A percentile compares a stretch with the other conserved stretches of the same genome.
Conservation (phyloP, 2,797 vertebrate genomes). For the Sebastes trivittatus region DNA sequence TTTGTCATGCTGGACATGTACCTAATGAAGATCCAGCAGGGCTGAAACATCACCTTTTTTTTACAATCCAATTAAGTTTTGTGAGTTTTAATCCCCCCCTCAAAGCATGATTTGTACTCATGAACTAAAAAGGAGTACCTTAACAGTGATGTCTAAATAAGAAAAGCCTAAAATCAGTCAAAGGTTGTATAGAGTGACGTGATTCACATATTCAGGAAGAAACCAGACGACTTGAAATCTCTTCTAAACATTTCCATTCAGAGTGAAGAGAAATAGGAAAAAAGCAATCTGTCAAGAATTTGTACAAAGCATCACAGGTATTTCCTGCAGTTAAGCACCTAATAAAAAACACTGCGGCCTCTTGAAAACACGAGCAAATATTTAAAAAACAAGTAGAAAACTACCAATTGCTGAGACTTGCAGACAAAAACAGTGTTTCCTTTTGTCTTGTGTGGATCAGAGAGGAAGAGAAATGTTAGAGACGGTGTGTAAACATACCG, state of each 20-base stretch:
- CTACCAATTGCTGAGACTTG: not conserved
- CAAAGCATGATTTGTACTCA: not conserved
- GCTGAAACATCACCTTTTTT: not conserved
- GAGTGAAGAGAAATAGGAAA: not conserved
- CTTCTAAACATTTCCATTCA: not conserved
- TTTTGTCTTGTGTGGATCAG: not conserved
- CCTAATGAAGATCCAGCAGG: not conserved
- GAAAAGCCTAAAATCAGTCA: not conserved
- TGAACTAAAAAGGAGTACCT: not conserved
- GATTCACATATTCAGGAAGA: not conserved
- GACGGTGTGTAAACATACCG: conserved; percentile 40
- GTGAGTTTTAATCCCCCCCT: not conserved
- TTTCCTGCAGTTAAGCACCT: not conserved
- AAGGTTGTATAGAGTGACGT: too few species aligned
- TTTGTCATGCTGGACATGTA: not conserved
- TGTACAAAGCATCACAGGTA: not conserved
- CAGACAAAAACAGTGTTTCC: not conserved
- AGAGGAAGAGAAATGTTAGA: conserved; percentile 24
- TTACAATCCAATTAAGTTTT: not conserved
- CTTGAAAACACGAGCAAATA: not conserved
- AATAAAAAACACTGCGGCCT: not conserved
- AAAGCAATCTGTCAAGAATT: not conserved
- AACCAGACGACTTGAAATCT: not conserved
- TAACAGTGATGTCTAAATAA: not conserved
- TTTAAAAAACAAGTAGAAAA: not conserved